Evolutionary conservation across 2,113 vertebrate species (phyloP).

Genomic region (Protobothrops flavoviridis): DNA sequence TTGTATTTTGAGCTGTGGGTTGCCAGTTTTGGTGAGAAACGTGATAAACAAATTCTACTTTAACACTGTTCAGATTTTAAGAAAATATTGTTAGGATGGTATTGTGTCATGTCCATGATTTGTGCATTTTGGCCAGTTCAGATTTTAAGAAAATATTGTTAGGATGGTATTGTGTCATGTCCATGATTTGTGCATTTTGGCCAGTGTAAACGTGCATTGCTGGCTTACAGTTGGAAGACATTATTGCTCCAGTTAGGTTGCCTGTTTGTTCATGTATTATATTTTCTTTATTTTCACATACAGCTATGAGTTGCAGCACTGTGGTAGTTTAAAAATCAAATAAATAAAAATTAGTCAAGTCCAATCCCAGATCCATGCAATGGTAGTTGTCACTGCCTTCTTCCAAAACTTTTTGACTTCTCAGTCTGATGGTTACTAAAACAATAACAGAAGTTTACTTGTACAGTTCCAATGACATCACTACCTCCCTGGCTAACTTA

Average conservation of each 20-base stretch:
- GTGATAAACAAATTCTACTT: background rate
- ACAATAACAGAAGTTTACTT: background rate
- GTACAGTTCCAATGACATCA: background rate
- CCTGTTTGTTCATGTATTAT: background rate
- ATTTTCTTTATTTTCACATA: background rate
- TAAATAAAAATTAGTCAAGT: background rate
- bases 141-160: background rate
- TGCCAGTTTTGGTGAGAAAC: background rate
- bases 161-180: background rate
- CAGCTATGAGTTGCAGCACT: background rate
- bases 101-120: background rate
- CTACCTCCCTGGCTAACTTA: background rate
- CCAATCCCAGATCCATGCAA: background rate
- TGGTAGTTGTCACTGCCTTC: background rate
- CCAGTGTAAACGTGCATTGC: background rate
- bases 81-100: background rate
- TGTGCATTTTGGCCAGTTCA: background rate
- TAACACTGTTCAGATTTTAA: background rate
- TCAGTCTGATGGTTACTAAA: background rate
- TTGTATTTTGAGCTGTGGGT: background rate
- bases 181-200: background rate
- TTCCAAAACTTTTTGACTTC: background rate
- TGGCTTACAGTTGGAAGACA: background rate
- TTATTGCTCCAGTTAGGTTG: background rate
- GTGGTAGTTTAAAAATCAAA: background rate